Evolutionary conservation across 2,797 vertebrate species (phyloP), one percentile per base, ranked within the genome.

Genomic region (Nasua narica): DNA sequence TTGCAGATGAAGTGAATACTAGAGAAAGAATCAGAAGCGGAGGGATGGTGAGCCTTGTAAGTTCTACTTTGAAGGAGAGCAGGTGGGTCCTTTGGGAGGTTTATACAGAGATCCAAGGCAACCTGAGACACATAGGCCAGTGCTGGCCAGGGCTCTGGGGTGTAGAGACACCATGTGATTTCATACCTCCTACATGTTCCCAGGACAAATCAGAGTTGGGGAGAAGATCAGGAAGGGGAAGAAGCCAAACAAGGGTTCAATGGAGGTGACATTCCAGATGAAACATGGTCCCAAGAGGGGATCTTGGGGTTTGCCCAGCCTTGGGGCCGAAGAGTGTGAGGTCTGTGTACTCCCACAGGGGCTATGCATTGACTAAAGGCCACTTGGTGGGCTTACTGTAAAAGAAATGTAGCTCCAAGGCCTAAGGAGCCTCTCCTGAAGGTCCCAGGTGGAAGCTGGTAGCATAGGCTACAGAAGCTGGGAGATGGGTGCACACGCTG

Each of bases 341-440:
- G 4, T 15, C 4, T 43, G 15, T 40, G n/a, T 21, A 37, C n/a
- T 46, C 65, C 40, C 46, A 0, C 1, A 0, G 9, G 5, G 21
- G 25, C 19, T 40, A 74, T 23, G 7, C 21, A 0, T 25, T 12
- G 15, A 5, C 62, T 35, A 48, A 6, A 27, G 46, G 27, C 58
- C 56, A 7, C 19, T 0, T 32, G 43, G 2, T 16, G 54, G 40
- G 40, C 65, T 85, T 72, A 35, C 7, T 1, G 35, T 13, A 54
- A 48, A 32, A 67, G 46, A 4, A n/a, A 3, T 13, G 16, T 2
- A 4, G 12, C 43, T 60, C 60, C 12, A 46, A 56, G 27, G 46
- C 56, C 48, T 54, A 72, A n/a, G 23, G 35, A 48, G 7, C 27
- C 2, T 10, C 23, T 48, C 40, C 23, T 12, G 70, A 14, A 37